phyloP scores from a whole-genome alignment of 2,797 vertebrate species.

The Xenops minutus region DNA sequence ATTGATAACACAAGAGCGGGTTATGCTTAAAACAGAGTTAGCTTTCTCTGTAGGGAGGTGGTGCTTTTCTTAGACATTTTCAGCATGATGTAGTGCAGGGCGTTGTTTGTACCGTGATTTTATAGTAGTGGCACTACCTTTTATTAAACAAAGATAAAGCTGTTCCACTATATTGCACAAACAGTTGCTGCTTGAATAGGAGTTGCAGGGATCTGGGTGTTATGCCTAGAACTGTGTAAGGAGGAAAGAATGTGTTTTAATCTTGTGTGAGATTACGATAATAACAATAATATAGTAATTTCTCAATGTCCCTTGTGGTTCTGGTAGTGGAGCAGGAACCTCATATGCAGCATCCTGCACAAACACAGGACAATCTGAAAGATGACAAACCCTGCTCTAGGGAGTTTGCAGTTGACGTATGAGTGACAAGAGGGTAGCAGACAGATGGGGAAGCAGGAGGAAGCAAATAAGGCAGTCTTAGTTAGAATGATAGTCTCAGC shows the following conservation, averaged over 20 bases:
- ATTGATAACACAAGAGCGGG: accelerated
- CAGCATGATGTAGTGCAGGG: neutral
- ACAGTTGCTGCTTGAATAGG: neutral
- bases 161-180: neutral
- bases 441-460: neutral
- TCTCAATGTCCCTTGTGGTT: neutral
- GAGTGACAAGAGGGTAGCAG: neutral
- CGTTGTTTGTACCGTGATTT: neutral
- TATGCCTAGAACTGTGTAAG: neutral
- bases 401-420: neutral
- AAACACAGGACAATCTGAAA: neutral
- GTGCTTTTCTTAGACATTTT: neutral
- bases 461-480: neutral
- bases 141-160: slow-evolving; percentile 2
- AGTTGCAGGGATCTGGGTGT: neutral
- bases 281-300: neutral
- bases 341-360: neutral
- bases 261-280: neutral
- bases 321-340: neutral
- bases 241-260: neutral
- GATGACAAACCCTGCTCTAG: neutral
- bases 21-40: neutral
- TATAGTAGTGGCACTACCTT: neutral
- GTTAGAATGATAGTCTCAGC: neutral
- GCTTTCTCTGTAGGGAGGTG: neutral